Conservation (phyloP, 1,140 invertebrate species). For the Pseudomyrmex flavicornis region DNA sequence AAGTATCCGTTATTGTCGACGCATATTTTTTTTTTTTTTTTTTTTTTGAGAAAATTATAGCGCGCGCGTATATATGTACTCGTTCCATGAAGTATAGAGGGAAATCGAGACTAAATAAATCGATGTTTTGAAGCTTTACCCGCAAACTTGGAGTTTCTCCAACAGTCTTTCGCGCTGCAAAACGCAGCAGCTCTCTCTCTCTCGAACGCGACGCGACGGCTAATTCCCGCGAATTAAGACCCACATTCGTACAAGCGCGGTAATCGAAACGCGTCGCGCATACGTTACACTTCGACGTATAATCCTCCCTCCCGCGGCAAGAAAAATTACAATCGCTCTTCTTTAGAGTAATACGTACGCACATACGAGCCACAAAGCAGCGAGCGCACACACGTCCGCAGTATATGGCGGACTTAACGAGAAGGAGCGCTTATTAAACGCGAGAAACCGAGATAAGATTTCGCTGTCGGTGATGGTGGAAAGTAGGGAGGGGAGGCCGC, state of each 20-base stretch:
- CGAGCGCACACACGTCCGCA: background rate
- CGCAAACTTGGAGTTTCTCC: conserved; percentile 40
- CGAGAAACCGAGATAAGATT: conserved; percentile 43
- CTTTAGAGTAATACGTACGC: background rate
- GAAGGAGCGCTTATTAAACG: conserved; percentile 21
- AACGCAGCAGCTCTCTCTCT: conserved; percentile 10
- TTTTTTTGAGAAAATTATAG: conserved; percentile 48
- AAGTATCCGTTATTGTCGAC: conserved; percentile 70
- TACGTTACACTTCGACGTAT: conserved; percentile 7
- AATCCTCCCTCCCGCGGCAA: background rate
- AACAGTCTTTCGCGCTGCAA: conserved; percentile 23
- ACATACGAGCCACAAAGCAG: no score
- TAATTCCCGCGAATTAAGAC: conserved; percentile 36
- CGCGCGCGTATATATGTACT: background rate
- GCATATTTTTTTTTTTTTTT: background rate
- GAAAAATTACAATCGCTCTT: conserved; percentile 35
- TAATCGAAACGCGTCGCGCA: conserved; percentile 4
- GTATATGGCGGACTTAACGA: background rate
- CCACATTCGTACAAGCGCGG: conserved; percentile 20
- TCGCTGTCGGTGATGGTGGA: background rate
- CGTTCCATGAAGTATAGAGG: conserved; percentile 36
- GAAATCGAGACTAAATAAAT: conserved; percentile 54
- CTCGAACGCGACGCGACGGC: background rate
- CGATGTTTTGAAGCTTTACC: conserved; percentile 25
- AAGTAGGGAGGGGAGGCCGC: background rate